These are phyloP conservation scores for Anguilla anguilla DNA, from an alignment of 2,797 vertebrate genomes.

Conservation along the genomic window DNA sequence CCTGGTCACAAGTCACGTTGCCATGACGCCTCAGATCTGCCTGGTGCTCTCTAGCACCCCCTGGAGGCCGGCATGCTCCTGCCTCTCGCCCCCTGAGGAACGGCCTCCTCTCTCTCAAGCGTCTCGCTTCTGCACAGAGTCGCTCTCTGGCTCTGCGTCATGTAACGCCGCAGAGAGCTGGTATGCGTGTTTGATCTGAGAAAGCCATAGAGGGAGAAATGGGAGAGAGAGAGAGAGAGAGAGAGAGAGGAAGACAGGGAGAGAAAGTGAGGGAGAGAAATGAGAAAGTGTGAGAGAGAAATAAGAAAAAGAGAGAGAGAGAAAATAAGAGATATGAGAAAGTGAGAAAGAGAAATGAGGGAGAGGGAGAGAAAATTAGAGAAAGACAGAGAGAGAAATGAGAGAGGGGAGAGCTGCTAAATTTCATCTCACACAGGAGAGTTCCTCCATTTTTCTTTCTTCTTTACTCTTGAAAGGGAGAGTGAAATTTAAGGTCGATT, in stretches of 20 bases:
- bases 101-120: too few species aligned
- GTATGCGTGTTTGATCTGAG: too few species aligned
- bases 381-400: too few species aligned
- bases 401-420: background rate
- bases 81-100: too few species aligned
- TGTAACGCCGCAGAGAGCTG: background rate
- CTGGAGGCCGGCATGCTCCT: background rate
- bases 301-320: too few species aligned
- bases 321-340: too few species aligned
- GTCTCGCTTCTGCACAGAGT: too few species aligned
- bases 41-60: background rate
- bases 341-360: background rate
- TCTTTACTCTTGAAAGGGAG: background rate
- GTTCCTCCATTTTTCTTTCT: background rate
- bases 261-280: background rate
- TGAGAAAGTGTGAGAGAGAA: too few species aligned
- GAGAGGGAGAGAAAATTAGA: too few species aligned
- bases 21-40: background rate
- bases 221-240: background rate
- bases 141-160: too few species aligned
- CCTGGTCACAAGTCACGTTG: background rate
- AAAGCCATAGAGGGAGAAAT: too few species aligned
- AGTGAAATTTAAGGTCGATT: background rate
- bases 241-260: background rate
- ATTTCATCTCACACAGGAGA: background rate